phyloP scores from a whole-genome alignment of 2,888 invertebrate species.

The Philaethria dido region DNA sequence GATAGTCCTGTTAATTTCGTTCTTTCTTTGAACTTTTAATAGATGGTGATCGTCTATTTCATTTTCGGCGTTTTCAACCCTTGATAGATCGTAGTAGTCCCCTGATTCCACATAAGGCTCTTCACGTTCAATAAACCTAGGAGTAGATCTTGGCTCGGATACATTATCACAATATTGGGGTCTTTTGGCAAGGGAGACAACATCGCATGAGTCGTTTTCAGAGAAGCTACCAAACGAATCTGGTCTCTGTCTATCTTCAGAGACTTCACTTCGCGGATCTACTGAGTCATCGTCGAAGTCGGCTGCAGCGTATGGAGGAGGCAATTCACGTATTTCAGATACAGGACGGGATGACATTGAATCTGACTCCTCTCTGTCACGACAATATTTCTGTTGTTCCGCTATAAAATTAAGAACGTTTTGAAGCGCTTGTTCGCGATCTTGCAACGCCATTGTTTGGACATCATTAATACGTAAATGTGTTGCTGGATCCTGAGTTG shows the following conservation, averaged over 20 bases:
- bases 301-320: constrained; percentile 78
- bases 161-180: constrained; percentile 71
- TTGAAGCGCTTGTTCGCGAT: constrained; percentile 88
- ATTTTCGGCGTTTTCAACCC: constrained; percentile 72
- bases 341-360: constrained; percentile 80
- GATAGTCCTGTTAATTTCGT: constrained; percentile 75
- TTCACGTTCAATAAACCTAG: constrained; percentile 76
- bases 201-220: constrained; percentile 78
- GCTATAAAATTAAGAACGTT: constrained; percentile 90
- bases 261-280: constrained; percentile 76
- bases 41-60: constrained; percentile 73
- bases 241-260: constrained; percentile 75
- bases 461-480: constrained; percentile 76
- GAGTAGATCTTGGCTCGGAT: constrained; percentile 75
- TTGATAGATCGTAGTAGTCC: constrained; percentile 67
- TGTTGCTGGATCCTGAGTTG: constrained; percentile 78
- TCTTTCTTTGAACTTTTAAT: constrained; percentile 75
- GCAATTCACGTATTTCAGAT: constrained; percentile 84
- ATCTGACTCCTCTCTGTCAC: constrained; percentile 84
- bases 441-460: constrained; percentile 79
- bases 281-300: constrained; percentile 79
- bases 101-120: constrained; percentile 77
- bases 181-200: constrained; percentile 64
- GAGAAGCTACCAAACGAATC: constrained; percentile 80
- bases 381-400: constrained; percentile 89